phyloP scores from a whole-genome alignment of 2,888 invertebrate genomes.

The Melangyna quadrimaculata region DNA sequence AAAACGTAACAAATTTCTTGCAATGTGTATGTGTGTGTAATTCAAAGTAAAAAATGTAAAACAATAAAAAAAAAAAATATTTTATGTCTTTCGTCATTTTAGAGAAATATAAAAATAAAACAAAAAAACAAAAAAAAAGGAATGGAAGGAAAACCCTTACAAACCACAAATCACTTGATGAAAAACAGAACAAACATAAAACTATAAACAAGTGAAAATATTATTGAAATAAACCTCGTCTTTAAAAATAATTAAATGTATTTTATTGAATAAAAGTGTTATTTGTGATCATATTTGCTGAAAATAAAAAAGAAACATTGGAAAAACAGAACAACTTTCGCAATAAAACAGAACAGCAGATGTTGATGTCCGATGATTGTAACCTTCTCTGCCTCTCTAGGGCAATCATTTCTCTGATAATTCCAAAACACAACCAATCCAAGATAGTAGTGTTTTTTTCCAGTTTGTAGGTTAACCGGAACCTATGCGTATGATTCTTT shows the following conservation, averaged over 20 bases:
- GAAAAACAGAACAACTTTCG: background rate
- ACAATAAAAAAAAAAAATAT: constrained; percentile 51
- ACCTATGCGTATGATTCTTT: no score
- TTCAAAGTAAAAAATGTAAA: constrained; percentile 58
- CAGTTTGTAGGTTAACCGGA: no score
- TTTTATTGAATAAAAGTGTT: no score
- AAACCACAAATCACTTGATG: constrained; percentile 65
- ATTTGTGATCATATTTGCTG: no score
- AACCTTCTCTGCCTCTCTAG: no score
- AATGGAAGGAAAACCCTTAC: constrained; percentile 62
- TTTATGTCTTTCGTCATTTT: constrained; percentile 71
- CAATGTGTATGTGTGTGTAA: constrained; percentile 72
- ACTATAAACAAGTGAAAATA: constrained; percentile 60
- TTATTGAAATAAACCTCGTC: constrained; percentile 71
- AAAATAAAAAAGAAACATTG: background rate
- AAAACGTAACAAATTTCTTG: constrained; percentile 67
- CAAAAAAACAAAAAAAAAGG: constrained; percentile 15
- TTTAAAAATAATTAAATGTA: constrained; percentile 48
- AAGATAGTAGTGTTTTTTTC: no score
- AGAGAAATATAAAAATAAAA: constrained; percentile 61
- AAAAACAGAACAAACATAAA: constrained; percentile 30
- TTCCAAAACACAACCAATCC: no score
- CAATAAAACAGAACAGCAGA: background rate
- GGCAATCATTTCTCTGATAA: no score
- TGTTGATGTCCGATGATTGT: no score